Conservation (phyloP, 1,140 invertebrate genomes). For the Asobara japonica region DNA sequence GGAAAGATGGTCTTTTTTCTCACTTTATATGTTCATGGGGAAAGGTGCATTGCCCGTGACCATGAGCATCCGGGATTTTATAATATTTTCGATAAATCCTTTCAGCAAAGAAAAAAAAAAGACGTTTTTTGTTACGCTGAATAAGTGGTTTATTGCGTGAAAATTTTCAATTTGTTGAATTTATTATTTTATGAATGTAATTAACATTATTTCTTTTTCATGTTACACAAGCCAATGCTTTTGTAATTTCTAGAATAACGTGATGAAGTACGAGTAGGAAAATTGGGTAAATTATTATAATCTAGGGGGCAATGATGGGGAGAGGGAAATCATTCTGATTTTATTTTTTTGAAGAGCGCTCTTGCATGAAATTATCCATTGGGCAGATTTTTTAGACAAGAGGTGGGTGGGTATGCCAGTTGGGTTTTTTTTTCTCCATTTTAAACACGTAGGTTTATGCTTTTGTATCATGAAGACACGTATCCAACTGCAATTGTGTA, state of each 20-base stretch:
- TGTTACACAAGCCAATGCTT: no score
- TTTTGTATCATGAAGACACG: slow-evolving; percentile 6
- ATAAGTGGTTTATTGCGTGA: neutral
- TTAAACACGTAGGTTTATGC: slow-evolving; percentile 18
- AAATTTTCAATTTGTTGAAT: neutral
- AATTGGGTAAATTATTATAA: no score
- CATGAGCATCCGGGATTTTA: slow-evolving; percentile 7
- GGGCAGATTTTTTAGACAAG: neutral
- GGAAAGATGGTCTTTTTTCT: neutral
- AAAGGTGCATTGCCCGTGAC: neutral
- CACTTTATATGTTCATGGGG: neutral
- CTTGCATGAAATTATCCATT: slow-evolving; percentile 27
- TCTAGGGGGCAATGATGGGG: no score
- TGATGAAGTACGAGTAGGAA: no score
- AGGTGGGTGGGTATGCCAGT: slow-evolving; percentile 11
- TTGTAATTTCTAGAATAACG: no score
- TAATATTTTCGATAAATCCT: slow-evolving; percentile 10
- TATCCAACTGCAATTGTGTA: slow-evolving; percentile 49
- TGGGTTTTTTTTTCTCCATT: neutral
- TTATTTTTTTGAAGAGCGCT: slow-evolving; percentile 25
- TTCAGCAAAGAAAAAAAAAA: neutral
- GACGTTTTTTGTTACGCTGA: slow-evolving; percentile 1
- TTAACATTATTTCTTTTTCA: neutral
- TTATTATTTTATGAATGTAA: neutral
- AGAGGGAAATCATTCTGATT: neutral